Conservation (phyloP, 2,888 invertebrate genomes). For the Dynastes hyllus region DNA sequence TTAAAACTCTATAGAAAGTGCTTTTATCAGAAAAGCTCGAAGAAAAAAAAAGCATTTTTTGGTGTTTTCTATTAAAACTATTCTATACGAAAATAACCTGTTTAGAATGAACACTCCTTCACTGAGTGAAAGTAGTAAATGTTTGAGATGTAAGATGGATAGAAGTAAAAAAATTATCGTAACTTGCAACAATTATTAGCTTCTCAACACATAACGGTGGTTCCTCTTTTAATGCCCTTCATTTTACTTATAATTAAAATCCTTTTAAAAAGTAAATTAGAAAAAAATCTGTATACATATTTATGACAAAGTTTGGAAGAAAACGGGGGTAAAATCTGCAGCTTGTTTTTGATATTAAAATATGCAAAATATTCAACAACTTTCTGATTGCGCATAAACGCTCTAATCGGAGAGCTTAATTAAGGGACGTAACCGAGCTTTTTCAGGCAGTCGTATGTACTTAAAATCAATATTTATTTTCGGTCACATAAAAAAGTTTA, state of each 20-base stretch:
- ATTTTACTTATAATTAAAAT: constrained; percentile 11
- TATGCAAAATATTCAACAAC: constrained; percentile 39
- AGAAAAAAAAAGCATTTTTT: no score
- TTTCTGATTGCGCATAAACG: constrained; percentile 37
- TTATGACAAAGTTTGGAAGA: constrained; percentile 17
- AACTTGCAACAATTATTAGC: no score
- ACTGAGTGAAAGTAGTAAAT: no score
- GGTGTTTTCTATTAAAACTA: no score
- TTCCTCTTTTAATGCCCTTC: not conserved
- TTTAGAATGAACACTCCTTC: no score
- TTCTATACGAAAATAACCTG: no score
- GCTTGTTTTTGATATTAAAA: constrained; percentile 30
- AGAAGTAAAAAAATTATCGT: no score
- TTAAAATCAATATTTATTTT: constrained; percentile 32
- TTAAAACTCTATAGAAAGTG: no score
- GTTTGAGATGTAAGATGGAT: no score
- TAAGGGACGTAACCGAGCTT: constrained; percentile 17
- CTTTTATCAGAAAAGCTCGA: no score
- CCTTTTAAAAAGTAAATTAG: constrained; percentile 11
- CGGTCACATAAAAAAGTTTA: not conserved
- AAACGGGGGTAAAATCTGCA: not conserved
- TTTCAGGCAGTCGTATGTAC: constrained; percentile 8
- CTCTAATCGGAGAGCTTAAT: constrained; percentile 27
- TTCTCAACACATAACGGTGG: no score
- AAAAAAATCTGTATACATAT: constrained; percentile 20